phyloP scores from a whole-genome alignment of 2,888 invertebrate genomes.

The Lomographa bimaculata region DNA sequence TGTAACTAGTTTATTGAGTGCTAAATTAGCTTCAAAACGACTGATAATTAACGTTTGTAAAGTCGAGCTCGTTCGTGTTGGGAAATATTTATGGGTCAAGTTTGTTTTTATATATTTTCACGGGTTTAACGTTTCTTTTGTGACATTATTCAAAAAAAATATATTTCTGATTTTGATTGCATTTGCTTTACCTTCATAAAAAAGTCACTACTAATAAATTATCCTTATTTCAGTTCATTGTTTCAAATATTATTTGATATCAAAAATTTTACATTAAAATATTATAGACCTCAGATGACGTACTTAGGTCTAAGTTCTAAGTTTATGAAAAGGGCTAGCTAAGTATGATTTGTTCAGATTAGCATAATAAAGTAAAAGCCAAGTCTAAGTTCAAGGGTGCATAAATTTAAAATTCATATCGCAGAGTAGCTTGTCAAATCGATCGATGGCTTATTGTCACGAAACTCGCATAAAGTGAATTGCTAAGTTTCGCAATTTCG shows the following conservation, averaged over 20 bases:
- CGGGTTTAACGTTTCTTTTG: too few species aligned
- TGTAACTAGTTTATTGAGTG: constrained; percentile 26
- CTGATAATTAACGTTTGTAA: constrained; percentile 26
- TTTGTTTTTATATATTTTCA: constrained; percentile 4
- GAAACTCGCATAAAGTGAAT: constrained; percentile 34
- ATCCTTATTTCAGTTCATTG: too few species aligned
- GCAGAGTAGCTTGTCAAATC: constrained; percentile 22
- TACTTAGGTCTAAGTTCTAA: too few species aligned
- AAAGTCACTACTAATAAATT: too few species aligned
- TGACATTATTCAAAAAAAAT: too few species aligned
- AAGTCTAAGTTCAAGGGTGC: constrained; percentile 36
- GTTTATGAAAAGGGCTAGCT: too few species aligned
- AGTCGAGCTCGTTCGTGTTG: constrained; percentile 2
- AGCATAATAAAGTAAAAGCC: constrained; percentile 13
- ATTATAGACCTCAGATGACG: too few species aligned
- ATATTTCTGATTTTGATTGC: too few species aligned
- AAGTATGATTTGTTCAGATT: too few species aligned
- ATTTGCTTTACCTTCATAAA: too few species aligned
- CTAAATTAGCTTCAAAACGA: constrained; percentile 25
- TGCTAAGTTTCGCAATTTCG: constrained; percentile 26
- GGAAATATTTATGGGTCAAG: constrained; percentile 2
- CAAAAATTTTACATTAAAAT: too few species aligned
- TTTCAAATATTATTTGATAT: too few species aligned
- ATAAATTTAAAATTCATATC: constrained; percentile 31
- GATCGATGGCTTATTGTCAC: constrained; percentile 37